A percentile compares a stretch with the other conserved stretches of the same genome.
These are phyloP conservation scores for Acanthochromis polyacanthus DNA, from an alignment of 2,113 vertebrate species.

Conservation along the genomic window DNA sequence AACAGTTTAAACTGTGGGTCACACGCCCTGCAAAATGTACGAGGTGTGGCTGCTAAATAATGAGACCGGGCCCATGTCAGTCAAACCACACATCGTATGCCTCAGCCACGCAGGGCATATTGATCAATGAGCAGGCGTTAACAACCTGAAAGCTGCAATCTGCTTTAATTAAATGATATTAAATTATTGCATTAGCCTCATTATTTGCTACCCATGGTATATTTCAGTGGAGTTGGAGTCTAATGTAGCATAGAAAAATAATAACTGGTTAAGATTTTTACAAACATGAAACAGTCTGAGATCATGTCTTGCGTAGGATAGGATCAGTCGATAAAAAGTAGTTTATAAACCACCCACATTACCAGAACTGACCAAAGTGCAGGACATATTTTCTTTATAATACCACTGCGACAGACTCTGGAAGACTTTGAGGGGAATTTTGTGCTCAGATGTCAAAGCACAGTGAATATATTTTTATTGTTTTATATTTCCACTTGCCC, in stretches of 20 bases:
- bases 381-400: slow-evolving; percentile 7
- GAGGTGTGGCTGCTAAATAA: no score
- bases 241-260: background rate
- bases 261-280: background rate
- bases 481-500: slow-evolving; percentile 10
- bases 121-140: no score
- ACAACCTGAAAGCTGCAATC: no score
- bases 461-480: slow-evolving; percentile 3
- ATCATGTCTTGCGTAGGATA: background rate
- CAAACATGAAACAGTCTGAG: background rate
- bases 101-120: no score
- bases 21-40: no score
- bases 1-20: no score
- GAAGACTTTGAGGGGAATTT: slow-evolving; percentile 8
- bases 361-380: background rate
- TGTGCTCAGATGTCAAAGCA: slow-evolving; percentile 2
- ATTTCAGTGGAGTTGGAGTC: background rate
- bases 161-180: no score
- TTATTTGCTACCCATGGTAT: no score
- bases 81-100: no score
- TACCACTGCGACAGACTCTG: background rate
- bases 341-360: background rate
- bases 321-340: background rate
- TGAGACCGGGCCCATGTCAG: no score
- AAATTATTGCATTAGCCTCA: no score